Base-by-base conservation (phyloP, 2,888 invertebrate genomes). In the Zeuzera pyrina region DNA sequence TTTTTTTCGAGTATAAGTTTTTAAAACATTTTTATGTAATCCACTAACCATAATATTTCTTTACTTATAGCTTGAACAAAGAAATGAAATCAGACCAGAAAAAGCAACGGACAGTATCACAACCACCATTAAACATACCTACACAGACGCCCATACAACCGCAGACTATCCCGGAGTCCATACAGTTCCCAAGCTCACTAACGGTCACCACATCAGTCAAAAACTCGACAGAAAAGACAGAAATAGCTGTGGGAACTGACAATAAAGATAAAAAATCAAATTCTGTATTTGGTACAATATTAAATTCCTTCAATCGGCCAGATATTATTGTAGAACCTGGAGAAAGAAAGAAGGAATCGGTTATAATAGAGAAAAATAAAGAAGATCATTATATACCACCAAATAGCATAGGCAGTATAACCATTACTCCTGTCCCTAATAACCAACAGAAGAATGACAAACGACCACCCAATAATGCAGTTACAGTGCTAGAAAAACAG, bases 171-270 rank as follows among this genome's bases (percentile, higher is more conserved):
- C 31, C 58, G 0, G 79, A 79, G 32, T 68, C 65, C 13, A 76
- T 83, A 33, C 70, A 68, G 30, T 81, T 83, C 52, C 81, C 81
- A 0, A 73, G 74, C 42, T 69, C 81, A 0, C 64, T 83, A n/a
- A 83, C 81, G 0, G 78, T 81, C 38, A 83, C 77, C 5, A 68
- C 78, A 1, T 59, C 64, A 1, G 41, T 53, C 2, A 61, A 59
- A 15, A 13, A n/a, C 4, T 40, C 51, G 0, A 38, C 49, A 0
- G 65, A 61, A 2, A 60, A 57, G 25, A 28, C 38, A 0, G 49
- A 59, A 8, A 55, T 56, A 0, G 48, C 53, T 15, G 36, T 14
- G 3, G 40, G 29, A 0, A 32, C 40, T 4, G 47, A 52, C 1
- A 62, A 65, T 15, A 27, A 43, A 4, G 50, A 52, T 32, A 45